Percentiles rank a stretch among this genome's conserved stretches.
Conservation (phyloP, 1,140 invertebrate genomes). For the Trichonephila clavipes region DNA sequence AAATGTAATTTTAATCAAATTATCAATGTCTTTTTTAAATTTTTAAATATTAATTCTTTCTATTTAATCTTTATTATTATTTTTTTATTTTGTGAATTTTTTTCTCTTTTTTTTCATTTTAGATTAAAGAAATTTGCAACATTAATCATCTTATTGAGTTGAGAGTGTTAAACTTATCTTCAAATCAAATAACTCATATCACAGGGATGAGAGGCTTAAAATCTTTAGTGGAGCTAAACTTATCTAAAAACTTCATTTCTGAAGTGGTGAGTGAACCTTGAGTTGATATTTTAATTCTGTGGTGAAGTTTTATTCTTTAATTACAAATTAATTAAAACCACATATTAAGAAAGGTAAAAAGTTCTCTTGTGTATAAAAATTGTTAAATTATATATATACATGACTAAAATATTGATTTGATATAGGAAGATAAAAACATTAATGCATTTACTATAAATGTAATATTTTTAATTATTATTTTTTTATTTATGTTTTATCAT, state of each 20-base stretch:
- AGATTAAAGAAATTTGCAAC: constrained; percentile 72
- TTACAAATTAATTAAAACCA: neutral
- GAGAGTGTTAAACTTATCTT: constrained; percentile 64
- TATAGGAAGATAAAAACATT: no score
- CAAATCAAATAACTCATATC: constrained; percentile 62
- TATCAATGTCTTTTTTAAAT: no score
- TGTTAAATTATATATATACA: no score
- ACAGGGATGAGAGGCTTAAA: constrained; percentile 67
- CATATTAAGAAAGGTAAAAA: neutral
- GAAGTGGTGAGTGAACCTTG: constrained; percentile 58
- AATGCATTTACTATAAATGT: no score
- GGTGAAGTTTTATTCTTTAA: neutral
- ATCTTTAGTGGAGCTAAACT: constrained; percentile 71
- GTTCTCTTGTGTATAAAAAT: no score
- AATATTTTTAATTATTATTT: no score
- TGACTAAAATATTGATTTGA: no score
- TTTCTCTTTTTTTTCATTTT: neutral
- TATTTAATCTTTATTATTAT: no score
- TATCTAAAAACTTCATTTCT: constrained; percentile 67
- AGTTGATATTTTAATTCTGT: neutral
- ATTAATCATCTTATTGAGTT: constrained; percentile 61
- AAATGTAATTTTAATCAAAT: no score
- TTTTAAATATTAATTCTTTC: no score
- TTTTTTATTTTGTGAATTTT: no score
- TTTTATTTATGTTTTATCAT: no score